Evolutionary conservation across 2,113 vertebrate genomes (phyloP).

Genomic region (Rhinogobius similis): DNA sequence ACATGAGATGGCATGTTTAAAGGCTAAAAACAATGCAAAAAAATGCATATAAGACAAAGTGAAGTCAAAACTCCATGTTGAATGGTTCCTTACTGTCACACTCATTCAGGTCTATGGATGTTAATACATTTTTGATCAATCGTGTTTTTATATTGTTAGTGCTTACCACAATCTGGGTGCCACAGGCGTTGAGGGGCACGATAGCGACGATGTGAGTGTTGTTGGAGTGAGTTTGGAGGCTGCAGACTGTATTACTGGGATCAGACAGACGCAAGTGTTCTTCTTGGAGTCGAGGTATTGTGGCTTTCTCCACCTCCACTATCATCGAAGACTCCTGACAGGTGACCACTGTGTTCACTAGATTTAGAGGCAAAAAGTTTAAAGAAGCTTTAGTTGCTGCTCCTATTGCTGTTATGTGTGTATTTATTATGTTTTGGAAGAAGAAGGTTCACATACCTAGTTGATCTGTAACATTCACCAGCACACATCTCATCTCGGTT

Average conservation of each 20-base stretch:
- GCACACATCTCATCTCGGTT: conserved; percentile 73
- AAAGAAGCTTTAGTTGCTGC: neutral
- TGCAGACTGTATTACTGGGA: conserved; percentile 51
- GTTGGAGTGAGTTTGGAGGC: conserved; percentile 60
- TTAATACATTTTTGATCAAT: too few relatives aligned
- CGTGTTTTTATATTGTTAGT: too few relatives aligned
- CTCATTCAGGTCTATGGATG: too few relatives aligned
- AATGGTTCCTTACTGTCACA: too few relatives aligned
- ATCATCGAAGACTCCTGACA: conserved; percentile 67
- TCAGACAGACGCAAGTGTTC: conserved; percentile 65
- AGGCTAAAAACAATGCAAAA: too few relatives aligned
- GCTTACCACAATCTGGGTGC: conserved; percentile 71
- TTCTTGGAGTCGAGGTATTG: conserved; percentile 37
- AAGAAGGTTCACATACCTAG: conserved; percentile 30
- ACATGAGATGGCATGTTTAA: too few relatives aligned
- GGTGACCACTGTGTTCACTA: conserved; percentile 50
- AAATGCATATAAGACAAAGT: neutral
- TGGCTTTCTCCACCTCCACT: conserved; percentile 52
- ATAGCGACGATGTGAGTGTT: conserved; percentile 56
- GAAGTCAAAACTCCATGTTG: neutral
- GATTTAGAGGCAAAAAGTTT: neutral
- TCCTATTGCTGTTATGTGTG: too few relatives aligned
- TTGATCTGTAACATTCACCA: conserved; percentile 22
- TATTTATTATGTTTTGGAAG: neutral
- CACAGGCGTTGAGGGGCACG: conserved; percentile 69